Evolutionary conservation across 2,797 vertebrate species (phyloP), one percentile per base, ranked within the genome.

Genomic region (Ciconia nigra): DNA sequence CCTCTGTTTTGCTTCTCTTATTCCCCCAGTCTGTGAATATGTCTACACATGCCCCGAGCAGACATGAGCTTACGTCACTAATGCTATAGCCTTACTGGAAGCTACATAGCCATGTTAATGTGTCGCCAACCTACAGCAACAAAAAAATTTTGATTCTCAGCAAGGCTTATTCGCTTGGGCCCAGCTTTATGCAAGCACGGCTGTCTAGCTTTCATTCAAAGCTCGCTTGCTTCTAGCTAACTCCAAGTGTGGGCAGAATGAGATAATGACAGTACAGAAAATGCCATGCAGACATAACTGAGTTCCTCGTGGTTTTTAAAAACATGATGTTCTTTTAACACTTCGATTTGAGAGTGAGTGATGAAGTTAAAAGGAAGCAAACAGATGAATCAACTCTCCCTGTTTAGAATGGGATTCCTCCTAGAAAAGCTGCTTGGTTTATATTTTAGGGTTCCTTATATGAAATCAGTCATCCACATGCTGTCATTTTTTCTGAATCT

Each of bases 301-400:
- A 67, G 82, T 77, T 96, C 79, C 94, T 95, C 58, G 17, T 39
- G 51, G 10, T 35, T 91, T 77, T 95, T 79, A 90, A 73, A 95
- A 91, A 77, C 41, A 83, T 39, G 3, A 20, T 95, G 92, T 93
- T 89, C 58, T 90, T 93, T 94, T 93, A 96, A 65, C 21, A 41
- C 55, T 94, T 95, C 66, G 19, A 3, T 78, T 91, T 46, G 55
- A 90, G 61, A 96, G 18, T 54, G 51, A 90, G 20, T 37, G 62
- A 92, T 91, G 95, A 73, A 90, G 39, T 95, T 91, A 70, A 93
- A 97, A 94, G 62, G 59, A 72, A 83, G 73, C 83, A 95, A 87
- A 33, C 4, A 31, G 47, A 85, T 81, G 52, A 90, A 86, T 78
- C 42, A 80, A 7, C 33, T 69, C 35, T 90, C 25, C 41, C 33